Conservation (phyloP, 2,113 vertebrate species). For the Oriolus oriolus region DNA sequence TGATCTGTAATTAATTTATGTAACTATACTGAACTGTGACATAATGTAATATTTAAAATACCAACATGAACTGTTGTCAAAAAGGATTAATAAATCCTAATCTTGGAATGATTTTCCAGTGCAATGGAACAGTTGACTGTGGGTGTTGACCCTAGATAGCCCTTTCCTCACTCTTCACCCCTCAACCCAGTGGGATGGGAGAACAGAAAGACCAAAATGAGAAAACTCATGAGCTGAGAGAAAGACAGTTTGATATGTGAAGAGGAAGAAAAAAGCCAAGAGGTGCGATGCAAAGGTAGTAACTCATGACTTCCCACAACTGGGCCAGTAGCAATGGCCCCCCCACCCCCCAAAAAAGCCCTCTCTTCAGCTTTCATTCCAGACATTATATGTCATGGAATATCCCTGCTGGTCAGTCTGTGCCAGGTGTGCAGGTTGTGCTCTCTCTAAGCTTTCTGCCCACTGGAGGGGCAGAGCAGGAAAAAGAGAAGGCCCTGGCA, state of each 20-base stretch:
- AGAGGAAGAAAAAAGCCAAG: neutral
- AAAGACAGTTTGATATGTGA: neutral
- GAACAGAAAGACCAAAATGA: neutral
- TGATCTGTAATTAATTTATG: slow-evolving; percentile 22
- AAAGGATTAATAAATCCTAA: slow-evolving; percentile 32
- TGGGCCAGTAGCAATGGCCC: neutral
- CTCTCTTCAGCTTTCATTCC: neutral
- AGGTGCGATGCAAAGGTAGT: neutral
- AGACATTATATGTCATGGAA: fast-evolving
- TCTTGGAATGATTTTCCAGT: neutral
- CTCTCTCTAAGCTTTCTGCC: neutral
- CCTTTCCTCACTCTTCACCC: neutral
- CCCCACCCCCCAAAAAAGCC: fast-evolving
- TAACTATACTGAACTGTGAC: slow-evolving; percentile 1
- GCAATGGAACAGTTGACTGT: neutral
- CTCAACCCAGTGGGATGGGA: neutral
- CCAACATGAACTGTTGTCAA: neutral
- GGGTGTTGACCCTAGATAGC: neutral
- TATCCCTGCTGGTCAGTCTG: neutral
- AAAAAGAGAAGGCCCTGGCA: fast-evolving
- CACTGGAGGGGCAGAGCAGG: neutral
- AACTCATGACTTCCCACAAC: neutral
- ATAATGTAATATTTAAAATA: slow-evolving; percentile 20
- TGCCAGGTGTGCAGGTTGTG: neutral
- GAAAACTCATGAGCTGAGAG: neutral